Conservation (phyloP, 2,113 vertebrate species). For the Heterotis niloticus region DNA sequence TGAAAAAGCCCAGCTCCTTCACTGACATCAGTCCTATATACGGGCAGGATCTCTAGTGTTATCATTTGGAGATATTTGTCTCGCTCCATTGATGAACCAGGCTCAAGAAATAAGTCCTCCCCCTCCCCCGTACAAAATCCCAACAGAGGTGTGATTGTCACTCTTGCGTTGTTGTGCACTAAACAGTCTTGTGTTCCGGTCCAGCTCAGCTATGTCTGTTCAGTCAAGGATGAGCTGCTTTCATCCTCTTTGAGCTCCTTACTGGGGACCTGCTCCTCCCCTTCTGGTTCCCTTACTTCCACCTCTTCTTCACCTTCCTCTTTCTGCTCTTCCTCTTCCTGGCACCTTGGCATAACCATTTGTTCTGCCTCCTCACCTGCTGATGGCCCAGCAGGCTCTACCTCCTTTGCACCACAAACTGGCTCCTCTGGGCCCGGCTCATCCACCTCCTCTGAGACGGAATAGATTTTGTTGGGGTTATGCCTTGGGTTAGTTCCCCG, state of each 20-base stretch:
- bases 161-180: neutral
- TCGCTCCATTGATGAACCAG: neutral
- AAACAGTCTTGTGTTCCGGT: neutral
- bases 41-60: too few relatives aligned
- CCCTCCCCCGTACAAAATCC: neutral
- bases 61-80: neutral
- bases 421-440: slow-evolving; percentile 43
- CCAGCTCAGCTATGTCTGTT: slow-evolving; percentile 5
- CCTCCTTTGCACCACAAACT: neutral
- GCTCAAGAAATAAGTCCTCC: neutral
- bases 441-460: slow-evolving; percentile 75
- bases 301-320: slow-evolving; percentile 25
- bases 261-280: neutral
- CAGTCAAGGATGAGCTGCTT: neutral
- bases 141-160: neutral
- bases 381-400: neutral
- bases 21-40: too few relatives aligned
- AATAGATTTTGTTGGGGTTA: slow-evolving; percentile 72
- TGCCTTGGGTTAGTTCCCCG: slow-evolving; percentile 52
- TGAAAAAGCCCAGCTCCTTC: too few relatives aligned
- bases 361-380: slow-evolving; percentile 3
- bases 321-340: slow-evolving; percentile 5
- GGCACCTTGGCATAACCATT: neutral
- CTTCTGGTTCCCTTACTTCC: slow-evolving; percentile 32
- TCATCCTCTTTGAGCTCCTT: neutral